Evolutionary conservation across 2,797 vertebrate species (phyloP).

Genomic region (Okamejei kenojei): DNA sequence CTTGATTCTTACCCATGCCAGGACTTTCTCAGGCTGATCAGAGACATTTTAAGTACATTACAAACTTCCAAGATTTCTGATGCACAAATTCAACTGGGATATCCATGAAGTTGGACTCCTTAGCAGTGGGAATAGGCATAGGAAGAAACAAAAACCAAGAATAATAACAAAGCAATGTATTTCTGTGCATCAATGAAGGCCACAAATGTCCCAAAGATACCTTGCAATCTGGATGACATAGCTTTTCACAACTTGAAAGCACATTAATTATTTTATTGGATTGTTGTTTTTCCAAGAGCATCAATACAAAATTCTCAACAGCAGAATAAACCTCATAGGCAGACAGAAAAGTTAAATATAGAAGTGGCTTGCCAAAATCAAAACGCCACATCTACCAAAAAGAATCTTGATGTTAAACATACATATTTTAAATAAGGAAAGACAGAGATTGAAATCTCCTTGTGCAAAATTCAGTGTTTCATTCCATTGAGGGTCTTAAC

Average conservation of each 20-base stretch:
- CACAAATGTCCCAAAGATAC: not conserved
- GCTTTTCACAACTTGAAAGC: not conserved
- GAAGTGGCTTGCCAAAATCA: not conserved
- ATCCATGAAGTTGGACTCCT: not conserved
- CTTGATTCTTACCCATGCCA: not conserved
- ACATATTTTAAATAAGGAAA: not conserved
- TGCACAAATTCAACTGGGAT: not conserved
- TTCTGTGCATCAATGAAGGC: not conserved
- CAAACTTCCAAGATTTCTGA: not conserved
- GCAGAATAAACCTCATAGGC: not conserved
- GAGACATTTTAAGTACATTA: not conserved
- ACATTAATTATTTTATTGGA: not conserved
- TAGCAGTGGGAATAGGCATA: not conserved
- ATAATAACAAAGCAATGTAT: not conserved
- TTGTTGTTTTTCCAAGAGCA: not conserved
- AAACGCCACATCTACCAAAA: not conserved
- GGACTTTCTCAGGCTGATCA: not conserved
- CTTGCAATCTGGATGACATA: not conserved
- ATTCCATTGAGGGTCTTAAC: not conserved
- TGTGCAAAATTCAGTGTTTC: slow-evolving; percentile 10
- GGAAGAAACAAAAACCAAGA: not conserved
- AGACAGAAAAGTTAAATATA: not conserved
- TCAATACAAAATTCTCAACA: not conserved
- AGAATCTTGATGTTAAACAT: slow-evolving; percentile 20
- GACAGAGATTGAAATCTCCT: not conserved